Evolutionary conservation across 2,888 invertebrate species (phyloP).

Genomic region (Pedicia rivosa): DNA sequence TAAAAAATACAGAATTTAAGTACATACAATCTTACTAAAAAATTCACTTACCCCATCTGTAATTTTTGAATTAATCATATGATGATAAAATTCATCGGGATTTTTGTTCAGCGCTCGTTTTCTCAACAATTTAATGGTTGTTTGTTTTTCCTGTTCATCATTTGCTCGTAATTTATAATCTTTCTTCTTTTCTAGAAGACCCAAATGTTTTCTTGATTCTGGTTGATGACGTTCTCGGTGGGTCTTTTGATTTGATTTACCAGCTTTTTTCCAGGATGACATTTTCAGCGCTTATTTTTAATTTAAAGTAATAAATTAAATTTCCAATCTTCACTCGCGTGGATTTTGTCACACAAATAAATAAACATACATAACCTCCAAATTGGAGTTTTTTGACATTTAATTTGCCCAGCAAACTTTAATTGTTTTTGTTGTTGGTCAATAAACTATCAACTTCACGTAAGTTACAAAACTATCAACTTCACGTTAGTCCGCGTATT

Average conservation of each 20-base stretch:
- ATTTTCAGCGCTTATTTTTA: too few relatives aligned
- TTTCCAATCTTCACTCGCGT: too few relatives aligned
- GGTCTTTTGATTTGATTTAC: constrained; percentile 68
- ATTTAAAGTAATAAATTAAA: too few relatives aligned
- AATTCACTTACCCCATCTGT: constrained; percentile 34
- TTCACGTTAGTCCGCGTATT: too few relatives aligned
- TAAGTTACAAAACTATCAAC: too few relatives aligned
- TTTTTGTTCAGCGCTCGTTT: constrained; percentile 81
- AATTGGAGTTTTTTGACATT: too few relatives aligned
- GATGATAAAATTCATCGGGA: constrained; percentile 97
- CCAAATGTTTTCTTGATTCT: constrained; percentile 56
- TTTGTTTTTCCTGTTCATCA: constrained; percentile 68
- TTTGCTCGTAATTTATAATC: constrained; percentile 66
- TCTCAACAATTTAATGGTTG: constrained; percentile 62
- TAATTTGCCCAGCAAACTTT: too few relatives aligned
- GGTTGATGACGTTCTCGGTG: constrained; percentile 79
- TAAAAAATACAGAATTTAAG: not conserved
- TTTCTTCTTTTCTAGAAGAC: constrained; percentile 75
- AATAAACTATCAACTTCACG: too few relatives aligned
- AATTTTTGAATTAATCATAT: constrained; percentile 82
- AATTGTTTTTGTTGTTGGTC: too few relatives aligned
- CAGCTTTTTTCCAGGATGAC: constrained; percentile 84
- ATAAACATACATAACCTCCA: too few relatives aligned
- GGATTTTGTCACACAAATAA: too few relatives aligned
- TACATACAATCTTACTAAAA: constrained; percentile 7